Conservation (phyloP, 1,140 invertebrate species). For the Drosophila hydei region DNA sequence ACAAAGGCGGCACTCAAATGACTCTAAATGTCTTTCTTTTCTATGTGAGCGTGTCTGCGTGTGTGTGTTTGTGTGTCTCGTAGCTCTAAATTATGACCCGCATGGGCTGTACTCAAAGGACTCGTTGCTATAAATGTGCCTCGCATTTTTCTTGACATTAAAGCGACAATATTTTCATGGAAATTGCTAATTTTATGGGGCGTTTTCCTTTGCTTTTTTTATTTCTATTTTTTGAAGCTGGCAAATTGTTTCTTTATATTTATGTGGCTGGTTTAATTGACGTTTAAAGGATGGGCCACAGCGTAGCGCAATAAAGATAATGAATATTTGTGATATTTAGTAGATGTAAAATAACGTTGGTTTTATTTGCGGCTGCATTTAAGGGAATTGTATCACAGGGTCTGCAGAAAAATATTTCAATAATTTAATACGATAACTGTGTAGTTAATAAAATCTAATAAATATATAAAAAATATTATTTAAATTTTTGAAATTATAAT, state of each 20-base stretch:
- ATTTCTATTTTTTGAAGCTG: constrained; percentile 15
- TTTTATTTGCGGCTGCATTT: not conserved
- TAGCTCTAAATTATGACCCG: constrained; percentile 67
- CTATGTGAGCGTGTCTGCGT: not conserved
- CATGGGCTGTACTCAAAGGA: constrained; percentile 40
- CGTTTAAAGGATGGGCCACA: constrained; percentile 30
- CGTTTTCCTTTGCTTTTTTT: constrained; percentile 28
- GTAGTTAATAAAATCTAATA: too few species aligned
- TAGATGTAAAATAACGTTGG: constrained; percentile 5
- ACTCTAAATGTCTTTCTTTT: constrained; percentile 48
- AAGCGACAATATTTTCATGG: constrained; percentile 69
- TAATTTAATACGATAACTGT: too few species aligned
- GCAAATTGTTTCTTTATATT: constrained; percentile 77
- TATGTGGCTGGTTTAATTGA: constrained; percentile 73
- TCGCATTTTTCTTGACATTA: constrained; percentile 72
- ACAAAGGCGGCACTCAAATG: constrained; percentile 70
- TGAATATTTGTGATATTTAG: constrained; percentile 26
- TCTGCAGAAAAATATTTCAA: too few species aligned
- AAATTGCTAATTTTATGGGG: constrained; percentile 75
- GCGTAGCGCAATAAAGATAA: constrained; percentile 37
- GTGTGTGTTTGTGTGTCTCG: constrained; percentile 1
- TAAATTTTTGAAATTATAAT: too few species aligned
- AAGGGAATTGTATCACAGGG: not conserved
- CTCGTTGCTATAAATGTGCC: constrained; percentile 65
- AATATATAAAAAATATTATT: too few species aligned